Conservation (phyloP, 2,888 invertebrate species). For the Caenorhabditis virilis region DNA sequence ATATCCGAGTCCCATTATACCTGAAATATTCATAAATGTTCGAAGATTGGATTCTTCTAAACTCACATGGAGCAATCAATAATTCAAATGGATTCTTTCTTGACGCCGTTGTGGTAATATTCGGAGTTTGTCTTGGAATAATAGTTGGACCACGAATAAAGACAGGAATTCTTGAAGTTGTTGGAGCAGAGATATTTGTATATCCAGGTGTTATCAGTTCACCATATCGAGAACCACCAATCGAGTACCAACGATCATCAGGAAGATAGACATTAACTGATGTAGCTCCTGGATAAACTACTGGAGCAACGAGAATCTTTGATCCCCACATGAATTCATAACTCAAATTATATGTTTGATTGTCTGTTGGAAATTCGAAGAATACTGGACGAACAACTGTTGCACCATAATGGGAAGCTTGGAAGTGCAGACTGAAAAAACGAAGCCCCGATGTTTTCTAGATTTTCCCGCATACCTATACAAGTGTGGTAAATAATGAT, state of each 20-base stretch:
- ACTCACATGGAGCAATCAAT: conserved; percentile 72
- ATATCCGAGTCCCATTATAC: conserved; percentile 15
- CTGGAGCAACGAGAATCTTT: conserved; percentile 49
- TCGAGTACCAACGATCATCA: conserved; percentile 67
- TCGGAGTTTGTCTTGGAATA: conserved; percentile 71
- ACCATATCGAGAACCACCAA: conserved; percentile 50
- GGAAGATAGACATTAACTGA: conserved; percentile 69
- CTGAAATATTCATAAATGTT: no score
- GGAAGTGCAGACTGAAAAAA: conserved; percentile 61
- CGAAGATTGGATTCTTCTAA: no score
- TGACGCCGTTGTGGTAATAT: conserved; percentile 52
- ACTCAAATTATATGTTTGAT: conserved; percentile 45
- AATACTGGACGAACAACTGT: conserved; percentile 63
- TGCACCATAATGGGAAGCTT: conserved; percentile 47
- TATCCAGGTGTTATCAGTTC: conserved; percentile 30
- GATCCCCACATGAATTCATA: conserved; percentile 66
- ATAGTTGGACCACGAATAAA: conserved; percentile 72
- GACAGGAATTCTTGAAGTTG: conserved; percentile 53
- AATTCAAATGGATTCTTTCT: conserved; percentile 77
- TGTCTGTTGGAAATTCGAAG: conserved; percentile 57
- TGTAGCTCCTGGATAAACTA: conserved; percentile 37
- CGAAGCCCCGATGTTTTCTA: no score
- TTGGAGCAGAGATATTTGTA: conserved; percentile 51
- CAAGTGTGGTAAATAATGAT: conserved; percentile 63
- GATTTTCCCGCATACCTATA: no score